phyloP scores from a whole-genome alignment of 2,113 vertebrate genomes.

The Laterallus jamaicensis region DNA sequence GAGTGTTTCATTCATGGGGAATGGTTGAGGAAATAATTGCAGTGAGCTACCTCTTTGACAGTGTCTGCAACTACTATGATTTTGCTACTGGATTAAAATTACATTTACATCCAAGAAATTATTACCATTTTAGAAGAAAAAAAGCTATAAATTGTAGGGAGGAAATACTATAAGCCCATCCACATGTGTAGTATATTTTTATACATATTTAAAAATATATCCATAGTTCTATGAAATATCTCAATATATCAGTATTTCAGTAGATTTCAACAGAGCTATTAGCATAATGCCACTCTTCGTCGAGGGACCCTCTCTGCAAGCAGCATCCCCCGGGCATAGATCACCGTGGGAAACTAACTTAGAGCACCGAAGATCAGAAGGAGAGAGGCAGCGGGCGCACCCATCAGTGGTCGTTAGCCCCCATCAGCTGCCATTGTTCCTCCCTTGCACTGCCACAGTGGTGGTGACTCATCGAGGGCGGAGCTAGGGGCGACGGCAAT shows the following conservation, averaged over 20 bases:
- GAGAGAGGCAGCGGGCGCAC: too few species aligned
- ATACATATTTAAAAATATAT: neutral
- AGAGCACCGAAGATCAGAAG: too few species aligned
- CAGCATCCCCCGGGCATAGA: too few species aligned
- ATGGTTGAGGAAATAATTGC: conserved; percentile 76
- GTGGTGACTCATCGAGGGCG: too few species aligned
- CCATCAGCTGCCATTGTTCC: too few species aligned
- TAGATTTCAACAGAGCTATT: neutral
- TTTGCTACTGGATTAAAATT: conserved; percentile 66
- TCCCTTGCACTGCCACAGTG: too few species aligned
- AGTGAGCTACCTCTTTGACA: conserved; percentile 45
- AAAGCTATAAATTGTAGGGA: conserved; percentile 4
- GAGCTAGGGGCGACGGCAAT: too few species aligned
- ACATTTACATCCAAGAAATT: conserved; percentile 50
- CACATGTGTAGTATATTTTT: conserved; percentile 3
- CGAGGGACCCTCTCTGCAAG: too few species aligned
- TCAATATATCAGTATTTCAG: neutral
- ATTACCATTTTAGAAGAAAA: conserved; percentile 46
- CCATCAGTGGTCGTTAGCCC: too few species aligned
- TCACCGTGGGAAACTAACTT: too few species aligned
- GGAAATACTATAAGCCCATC: conserved; percentile 19
- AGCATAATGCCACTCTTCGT: neutral
- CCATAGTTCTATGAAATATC: neutral
- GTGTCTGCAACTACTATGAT: conserved; percentile 55
- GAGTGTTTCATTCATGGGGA: conserved; percentile 64